phyloP scores from a whole-genome alignment of 2,888 invertebrate species.

The Smittia sp. region DNA sequence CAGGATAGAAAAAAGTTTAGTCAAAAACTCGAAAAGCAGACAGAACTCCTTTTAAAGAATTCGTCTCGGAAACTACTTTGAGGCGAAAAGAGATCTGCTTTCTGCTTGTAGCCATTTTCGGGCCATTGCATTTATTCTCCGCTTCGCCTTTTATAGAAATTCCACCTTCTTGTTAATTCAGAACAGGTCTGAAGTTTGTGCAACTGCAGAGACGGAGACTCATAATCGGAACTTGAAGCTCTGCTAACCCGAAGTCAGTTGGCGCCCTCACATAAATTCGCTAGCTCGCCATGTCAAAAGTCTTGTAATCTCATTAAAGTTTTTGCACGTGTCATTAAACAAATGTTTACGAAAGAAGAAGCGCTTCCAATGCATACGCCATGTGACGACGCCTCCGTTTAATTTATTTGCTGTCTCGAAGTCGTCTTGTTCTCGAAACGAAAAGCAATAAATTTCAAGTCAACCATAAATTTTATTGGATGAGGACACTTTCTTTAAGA shows the following conservation, averaged over 20 bases:
- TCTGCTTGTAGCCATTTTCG: conserved; percentile 25
- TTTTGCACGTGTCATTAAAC: conserved; percentile 37
- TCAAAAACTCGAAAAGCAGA: neutral
- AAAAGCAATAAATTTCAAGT: conserved; percentile 23
- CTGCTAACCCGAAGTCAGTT: neutral
- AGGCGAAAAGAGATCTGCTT: neutral
- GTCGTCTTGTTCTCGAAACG: conserved; percentile 1
- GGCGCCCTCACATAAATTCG: conserved; percentile 18
- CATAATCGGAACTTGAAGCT: neutral
- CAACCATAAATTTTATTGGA: conserved; percentile 16
- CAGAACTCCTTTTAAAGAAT: conserved; percentile 9
- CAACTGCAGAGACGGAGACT: neutral
- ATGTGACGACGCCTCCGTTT: conserved; percentile 4
- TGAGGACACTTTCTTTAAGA: conserved; percentile 28
- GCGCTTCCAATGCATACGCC: conserved; percentile 8
- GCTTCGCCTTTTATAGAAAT: conserved; percentile 19
- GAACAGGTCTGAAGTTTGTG: conserved; percentile 24
- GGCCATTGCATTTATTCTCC: conserved; percentile 29
- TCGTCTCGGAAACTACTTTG: neutral
- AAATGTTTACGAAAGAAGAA: neutral
- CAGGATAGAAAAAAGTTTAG: conserved; percentile 5
- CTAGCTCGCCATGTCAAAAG: neutral
- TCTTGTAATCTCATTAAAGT: conserved; percentile 27
- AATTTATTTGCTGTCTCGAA: neutral
- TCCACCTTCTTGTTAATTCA: conserved; percentile 27